A percentile compares a stretch with the other conserved stretches of the same genome.
Evolutionary conservation across 1,140 invertebrate genomes (phyloP).

Genomic region (Holotrichia oblita): DNA sequence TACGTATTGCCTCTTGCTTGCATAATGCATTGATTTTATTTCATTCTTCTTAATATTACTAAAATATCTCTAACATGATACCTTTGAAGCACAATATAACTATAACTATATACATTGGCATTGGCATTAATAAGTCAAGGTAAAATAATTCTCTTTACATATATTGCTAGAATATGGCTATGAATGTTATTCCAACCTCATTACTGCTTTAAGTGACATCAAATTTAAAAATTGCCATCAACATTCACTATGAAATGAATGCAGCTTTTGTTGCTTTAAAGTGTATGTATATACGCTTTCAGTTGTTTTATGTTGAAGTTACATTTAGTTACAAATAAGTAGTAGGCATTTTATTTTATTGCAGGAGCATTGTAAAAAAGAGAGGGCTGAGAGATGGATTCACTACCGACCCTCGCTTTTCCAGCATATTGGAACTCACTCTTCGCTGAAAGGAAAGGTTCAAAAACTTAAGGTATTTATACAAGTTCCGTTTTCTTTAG

Average conservation of each 20-base stretch:
- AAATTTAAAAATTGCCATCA: too few relatives aligned
- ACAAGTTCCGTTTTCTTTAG: too few relatives aligned
- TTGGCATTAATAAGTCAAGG: too few relatives aligned
- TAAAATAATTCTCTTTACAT: too few relatives aligned
- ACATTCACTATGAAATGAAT: not conserved
- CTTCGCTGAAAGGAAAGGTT: slow-evolving; percentile 95
- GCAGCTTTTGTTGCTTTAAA: slow-evolving; percentile 24
- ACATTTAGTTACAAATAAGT: too few relatives aligned
- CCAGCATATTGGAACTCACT: slow-evolving; percentile 95
- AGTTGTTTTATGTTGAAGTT: not conserved
- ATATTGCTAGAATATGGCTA: too few relatives aligned
- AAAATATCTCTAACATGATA: too few relatives aligned
- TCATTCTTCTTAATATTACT: not conserved
- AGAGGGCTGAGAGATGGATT: slow-evolving; percentile 83
- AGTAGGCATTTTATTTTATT: slow-evolving; percentile 57
- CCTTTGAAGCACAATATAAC: too few relatives aligned
- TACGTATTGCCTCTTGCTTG: slow-evolving; percentile 63
- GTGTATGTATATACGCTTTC: not conserved
- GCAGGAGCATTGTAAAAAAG: slow-evolving; percentile 88
- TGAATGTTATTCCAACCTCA: too few relatives aligned
- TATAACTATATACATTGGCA: too few relatives aligned
- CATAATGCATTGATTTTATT: not conserved
- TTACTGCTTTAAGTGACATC: too few relatives aligned
- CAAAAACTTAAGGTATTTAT: slow-evolving; percentile 89
- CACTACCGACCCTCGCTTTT: slow-evolving; percentile 94